Evolutionary conservation across 2,113 vertebrate species (phyloP), one percentile per base, ranked within the genome.

Genomic region (Chaetodon trifascialis): DNA sequence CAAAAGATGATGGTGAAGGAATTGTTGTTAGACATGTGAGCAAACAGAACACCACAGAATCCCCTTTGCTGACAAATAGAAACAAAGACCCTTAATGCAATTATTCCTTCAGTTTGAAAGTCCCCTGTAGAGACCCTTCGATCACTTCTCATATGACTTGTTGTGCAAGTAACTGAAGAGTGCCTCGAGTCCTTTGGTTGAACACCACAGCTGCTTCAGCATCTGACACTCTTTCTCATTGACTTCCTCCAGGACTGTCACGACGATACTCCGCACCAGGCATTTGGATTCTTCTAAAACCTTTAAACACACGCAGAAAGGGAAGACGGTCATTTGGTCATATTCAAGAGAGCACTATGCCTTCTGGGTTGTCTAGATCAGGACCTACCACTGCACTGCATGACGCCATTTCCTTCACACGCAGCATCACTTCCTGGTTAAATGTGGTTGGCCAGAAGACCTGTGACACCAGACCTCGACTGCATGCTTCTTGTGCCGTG

Each of bases 361-460:
- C 44, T 10, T 30, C 25, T 60, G 23, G 0, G 11, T 55, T 67
- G 34, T 80, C 7, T 59, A 47, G 69, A 44, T 14, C 1, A 74
- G 68, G 70, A 92, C 97, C 94, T 96, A 99, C 98, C 97, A 99
- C 94, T 1, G 97, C 96, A 21, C 96, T 99, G 93, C 97, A 99
- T n/a, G 96, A 95, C 0, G 98, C 97, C 97, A 99, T 99, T 93
- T 99, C 97, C 83, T 97, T 99, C 86, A 99, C 98, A 15, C 98
- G 95, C 23, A 99, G 91, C 97, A 99, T 98, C 79, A 99, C 98
- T 91, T 99, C 98, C 91, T 99, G 98, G 88, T 97, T 99, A 91
- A 99, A 99, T 0, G 98, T 99, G 38, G 97, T 98, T n/a, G 98
- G 97, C 98, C 98, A 99, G 91, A 99, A 99, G 76, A 99, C 97